Conservation (phyloP, 35 echinoderm and acorn worm species). For the Diadema setosum region DNA sequence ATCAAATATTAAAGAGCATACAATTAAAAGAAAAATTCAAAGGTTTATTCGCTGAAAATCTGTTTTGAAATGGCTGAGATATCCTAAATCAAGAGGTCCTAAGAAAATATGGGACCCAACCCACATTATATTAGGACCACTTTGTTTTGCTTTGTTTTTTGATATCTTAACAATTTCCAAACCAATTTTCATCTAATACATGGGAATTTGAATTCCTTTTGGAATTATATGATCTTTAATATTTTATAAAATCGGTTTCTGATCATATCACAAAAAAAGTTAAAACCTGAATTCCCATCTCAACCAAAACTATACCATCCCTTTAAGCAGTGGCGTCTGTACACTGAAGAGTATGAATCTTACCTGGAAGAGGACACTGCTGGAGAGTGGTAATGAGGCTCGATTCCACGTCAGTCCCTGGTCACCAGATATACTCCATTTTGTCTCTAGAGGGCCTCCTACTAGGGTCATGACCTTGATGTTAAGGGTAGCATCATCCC, state of each 20-base stretch:
- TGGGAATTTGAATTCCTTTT: background rate
- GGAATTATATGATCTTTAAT: too few species aligned
- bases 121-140: background rate
- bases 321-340: background rate
- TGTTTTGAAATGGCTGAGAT: too few species aligned
- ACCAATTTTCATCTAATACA: background rate
- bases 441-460: background rate
- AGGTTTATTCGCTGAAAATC: too few species aligned
- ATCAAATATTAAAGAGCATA: too few species aligned
- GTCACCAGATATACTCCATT: conserved; percentile 3
- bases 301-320: background rate
- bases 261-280: background rate
- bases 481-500: background rate
- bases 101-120: too few species aligned
- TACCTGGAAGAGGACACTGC: background rate
- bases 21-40: too few species aligned
- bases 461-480: background rate
- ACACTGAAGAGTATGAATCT: background rate
- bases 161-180: background rate
- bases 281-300: background rate
- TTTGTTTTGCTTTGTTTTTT: too few species aligned
- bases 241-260: background rate
- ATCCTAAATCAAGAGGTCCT: too few species aligned
- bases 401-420: background rate
- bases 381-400: background rate